These are phyloP conservation scores for Rhinophrynus dorsalis DNA, from an alignment of 2,797 vertebrate species.

Conservation along the genomic window DNA sequence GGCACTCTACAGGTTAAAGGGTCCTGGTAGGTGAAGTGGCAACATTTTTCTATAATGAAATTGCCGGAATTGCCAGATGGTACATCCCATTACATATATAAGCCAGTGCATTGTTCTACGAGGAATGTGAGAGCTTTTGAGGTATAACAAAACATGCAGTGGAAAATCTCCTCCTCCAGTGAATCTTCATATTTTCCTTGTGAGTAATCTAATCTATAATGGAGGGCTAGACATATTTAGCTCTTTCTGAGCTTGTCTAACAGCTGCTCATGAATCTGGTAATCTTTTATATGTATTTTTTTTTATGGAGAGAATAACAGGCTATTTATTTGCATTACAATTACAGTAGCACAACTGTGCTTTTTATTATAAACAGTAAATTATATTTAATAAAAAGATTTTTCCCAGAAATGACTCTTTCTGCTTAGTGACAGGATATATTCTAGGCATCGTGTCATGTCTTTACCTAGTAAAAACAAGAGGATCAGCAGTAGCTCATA, in stretches of 20 bases:
- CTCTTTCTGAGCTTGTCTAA: neutral
- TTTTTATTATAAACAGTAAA: too few species aligned
- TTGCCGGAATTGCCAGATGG: neutral
- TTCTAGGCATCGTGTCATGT: too few species aligned
- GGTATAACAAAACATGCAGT: neutral
- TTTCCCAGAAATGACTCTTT: too few species aligned
- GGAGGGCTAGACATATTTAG: neutral
- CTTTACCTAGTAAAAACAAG: too few species aligned
- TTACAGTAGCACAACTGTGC: too few species aligned
- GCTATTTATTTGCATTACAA: too few species aligned
- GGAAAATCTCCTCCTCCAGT: neutral
- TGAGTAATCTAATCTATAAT: constrained; percentile 3
- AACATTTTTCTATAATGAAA: neutral
- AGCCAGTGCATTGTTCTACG: neutral
- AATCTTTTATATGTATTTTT: neutral
- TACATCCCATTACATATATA: neutral
- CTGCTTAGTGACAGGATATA: too few species aligned
- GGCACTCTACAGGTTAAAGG: too few species aligned
- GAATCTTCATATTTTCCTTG: neutral
- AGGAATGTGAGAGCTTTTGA: neutral
- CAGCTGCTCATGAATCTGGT: neutral
- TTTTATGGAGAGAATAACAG: too few species aligned
- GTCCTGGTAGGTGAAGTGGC: neutral
- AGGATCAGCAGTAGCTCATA: too few species aligned
- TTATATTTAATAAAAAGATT: too few species aligned